Evolutionary conservation across 2,888 invertebrate genomes (phyloP), one percentile per base, ranked within the genome.

Genomic region (Acrobasis suavella): DNA sequence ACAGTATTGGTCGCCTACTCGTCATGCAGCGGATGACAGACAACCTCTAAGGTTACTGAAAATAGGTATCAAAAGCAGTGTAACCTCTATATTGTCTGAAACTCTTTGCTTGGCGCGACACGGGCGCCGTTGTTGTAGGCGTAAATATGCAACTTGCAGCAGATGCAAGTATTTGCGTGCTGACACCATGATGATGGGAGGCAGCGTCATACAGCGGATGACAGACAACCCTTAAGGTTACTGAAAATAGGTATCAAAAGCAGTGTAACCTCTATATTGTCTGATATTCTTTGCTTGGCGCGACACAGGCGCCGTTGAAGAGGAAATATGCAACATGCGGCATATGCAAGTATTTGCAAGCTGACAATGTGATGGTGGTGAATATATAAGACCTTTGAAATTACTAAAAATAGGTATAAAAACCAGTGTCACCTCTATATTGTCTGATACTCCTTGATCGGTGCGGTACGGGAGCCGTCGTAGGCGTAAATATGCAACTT

Each of bases 41-140:
- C n/a, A n/a, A n/a, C n/a, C n/a, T n/a, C n/a, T 22, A 3, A 22
- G 22, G 3, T 3, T 22, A 46, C 10, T 6, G 7, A 46, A 12
- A 42, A 46, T 14, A 12, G 14, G 46, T 46, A 14, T 12, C 12
- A 10, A 46, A 14, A 14, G 46, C 9, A 46, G 5, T 14, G 46
- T 46, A 46, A 42, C n/a, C n/a, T 46, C 46, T 46, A 14, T 46
- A 46, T 1, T 14, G 14, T 22, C 7, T 17, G 6, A 15, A 49
- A 50, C 49, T 59, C 59, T 50, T 38, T 60, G 38, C 10, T 2
- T 32, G 32, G 2, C n/a, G 14, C 50, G 59, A 16, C 32, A 12
- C 59, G 50, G 50, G 50, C 50, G 59, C 59, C 50, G 59, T 60
- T 32, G 59, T n/a, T n/a, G n/a, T n/a, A n/a, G n/a, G 50, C 50